Evolutionary conservation across 2,113 vertebrate genomes (phyloP).

Genomic region (Microcebus jonahi): DNA sequence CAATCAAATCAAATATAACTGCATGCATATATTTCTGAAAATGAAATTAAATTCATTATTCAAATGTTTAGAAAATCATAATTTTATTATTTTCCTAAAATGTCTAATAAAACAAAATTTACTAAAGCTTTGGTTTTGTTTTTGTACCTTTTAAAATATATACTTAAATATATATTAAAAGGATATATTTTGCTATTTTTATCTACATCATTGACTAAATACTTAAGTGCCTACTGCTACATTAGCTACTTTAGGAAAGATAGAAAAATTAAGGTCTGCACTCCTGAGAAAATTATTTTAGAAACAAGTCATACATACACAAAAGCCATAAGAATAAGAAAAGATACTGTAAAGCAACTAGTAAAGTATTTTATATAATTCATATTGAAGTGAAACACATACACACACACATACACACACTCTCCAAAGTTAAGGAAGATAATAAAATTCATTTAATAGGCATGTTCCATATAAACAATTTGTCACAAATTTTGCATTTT

Average conservation of each 20-base stretch:
- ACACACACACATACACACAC: neutral
- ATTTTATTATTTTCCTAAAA: conserved; percentile 48
- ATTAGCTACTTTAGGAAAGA: conserved; percentile 54
- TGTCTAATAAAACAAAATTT: conserved; percentile 54
- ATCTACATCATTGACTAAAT: neutral
- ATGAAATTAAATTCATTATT: conserved; percentile 51
- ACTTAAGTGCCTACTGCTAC: neutral
- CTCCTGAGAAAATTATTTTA: conserved; percentile 62
- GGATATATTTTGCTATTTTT: conserved; percentile 21
- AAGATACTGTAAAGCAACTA: neutral
- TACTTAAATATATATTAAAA: conserved; percentile 60
- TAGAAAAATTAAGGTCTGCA: conserved; percentile 61
- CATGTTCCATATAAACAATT: conserved; percentile 50
- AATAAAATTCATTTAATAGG: conserved; percentile 62
- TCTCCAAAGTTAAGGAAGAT: conserved; percentile 55
- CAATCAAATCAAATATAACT: conserved; percentile 55
- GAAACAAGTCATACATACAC: conserved; percentile 44
- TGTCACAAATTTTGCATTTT: conserved; percentile 47
- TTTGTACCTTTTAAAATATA: conserved; percentile 58
- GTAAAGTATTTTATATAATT: conserved; percentile 5
- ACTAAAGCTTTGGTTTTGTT: conserved; percentile 57
- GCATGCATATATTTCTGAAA: conserved; percentile 37
- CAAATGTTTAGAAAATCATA: conserved; percentile 30
- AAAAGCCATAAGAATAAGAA: conserved; percentile 57
- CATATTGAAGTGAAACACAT: conserved; percentile 40